Conservation (phyloP, 2,888 invertebrate species). For the Parnassius glacialis region DNA sequence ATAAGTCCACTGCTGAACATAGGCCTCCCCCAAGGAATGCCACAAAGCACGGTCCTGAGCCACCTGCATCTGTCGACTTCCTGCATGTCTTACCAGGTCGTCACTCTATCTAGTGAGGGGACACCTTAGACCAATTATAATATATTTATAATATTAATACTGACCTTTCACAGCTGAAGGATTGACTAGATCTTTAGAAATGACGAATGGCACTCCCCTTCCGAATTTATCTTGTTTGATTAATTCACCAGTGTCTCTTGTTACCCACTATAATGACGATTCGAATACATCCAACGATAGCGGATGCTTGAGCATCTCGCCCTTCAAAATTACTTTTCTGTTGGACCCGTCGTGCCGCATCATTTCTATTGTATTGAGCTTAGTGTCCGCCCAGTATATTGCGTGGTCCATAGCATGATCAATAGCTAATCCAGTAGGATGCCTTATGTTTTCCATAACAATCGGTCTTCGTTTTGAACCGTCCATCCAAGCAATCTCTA, state of each 20-base stretch:
- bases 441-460: conserved; percentile 89
- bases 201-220: conserved; percentile 91
- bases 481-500: conserved; percentile 98
- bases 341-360: conserved; percentile 91
- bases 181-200: conserved; percentile 91
- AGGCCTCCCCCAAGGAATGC: too few species aligned
- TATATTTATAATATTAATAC: not conserved
- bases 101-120: too few species aligned
- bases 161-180: conserved; percentile 91
- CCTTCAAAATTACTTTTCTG: conserved; percentile 86
- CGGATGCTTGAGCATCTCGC: conserved; percentile 89
- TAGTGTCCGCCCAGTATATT: conserved; percentile 97
- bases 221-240: conserved; percentile 98
- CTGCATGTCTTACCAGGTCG: too few species aligned
- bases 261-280: conserved; percentile 95
- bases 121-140: too few species aligned
- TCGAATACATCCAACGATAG: conserved; percentile 96
- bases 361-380: conserved; percentile 93
- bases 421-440: conserved; percentile 94
- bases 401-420: conserved; percentile 94
- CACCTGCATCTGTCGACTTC: too few species aligned
- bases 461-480: conserved; percentile 92
- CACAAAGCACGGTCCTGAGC: too few species aligned
- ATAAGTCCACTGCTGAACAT: too few species aligned
- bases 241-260: conserved; percentile 92